phyloP scores from a whole-genome alignment of 2,113 vertebrate genomes.

The Haemorhous mexicanus region DNA sequence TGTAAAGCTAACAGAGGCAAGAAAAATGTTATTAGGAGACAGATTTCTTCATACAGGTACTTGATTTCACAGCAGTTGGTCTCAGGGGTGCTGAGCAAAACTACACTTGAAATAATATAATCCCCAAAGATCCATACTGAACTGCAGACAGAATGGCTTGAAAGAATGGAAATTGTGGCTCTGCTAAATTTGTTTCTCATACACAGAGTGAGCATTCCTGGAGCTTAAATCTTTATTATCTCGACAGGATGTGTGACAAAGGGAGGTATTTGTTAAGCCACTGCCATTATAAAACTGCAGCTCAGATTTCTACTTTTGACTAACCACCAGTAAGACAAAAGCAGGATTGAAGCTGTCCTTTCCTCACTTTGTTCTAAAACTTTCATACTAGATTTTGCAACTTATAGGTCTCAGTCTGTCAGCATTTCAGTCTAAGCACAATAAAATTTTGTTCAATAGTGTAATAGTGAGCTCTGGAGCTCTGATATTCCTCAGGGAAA shows the following conservation, averaged over 20 bases:
- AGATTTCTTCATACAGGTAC: slow-evolving; percentile 26
- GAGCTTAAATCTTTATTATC: slow-evolving; percentile 24
- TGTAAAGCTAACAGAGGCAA: not conserved
- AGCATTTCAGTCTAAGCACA: not conserved
- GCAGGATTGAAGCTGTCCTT: not conserved
- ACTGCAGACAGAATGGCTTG: not conserved
- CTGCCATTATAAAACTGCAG: not conserved
- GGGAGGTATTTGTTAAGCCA: not conserved
- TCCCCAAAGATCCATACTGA: slow-evolving; percentile 37
- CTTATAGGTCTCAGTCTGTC: not conserved
- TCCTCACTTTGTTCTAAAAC: not conserved
- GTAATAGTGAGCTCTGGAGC: not conserved
- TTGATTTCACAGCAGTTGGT: slow-evolving; percentile 52
- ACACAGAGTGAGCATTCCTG: not conserved
- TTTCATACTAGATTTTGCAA: not conserved
- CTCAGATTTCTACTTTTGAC: not conserved
- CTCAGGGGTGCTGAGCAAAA: slow-evolving; percentile 57
- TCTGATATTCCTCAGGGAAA: not conserved
- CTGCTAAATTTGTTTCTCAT: slow-evolving; percentile 38
- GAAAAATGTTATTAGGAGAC: slow-evolving; percentile 27
- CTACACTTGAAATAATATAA: slow-evolving; percentile 55
- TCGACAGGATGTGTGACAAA: not conserved
- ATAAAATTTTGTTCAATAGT: not conserved
- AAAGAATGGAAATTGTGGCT: slow-evolving; percentile 27
- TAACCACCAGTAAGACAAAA: not conserved